Base-by-base conservation (phyloP, 2,113 vertebrate genomes). In the Nycticryphes semicollaris region DNA sequence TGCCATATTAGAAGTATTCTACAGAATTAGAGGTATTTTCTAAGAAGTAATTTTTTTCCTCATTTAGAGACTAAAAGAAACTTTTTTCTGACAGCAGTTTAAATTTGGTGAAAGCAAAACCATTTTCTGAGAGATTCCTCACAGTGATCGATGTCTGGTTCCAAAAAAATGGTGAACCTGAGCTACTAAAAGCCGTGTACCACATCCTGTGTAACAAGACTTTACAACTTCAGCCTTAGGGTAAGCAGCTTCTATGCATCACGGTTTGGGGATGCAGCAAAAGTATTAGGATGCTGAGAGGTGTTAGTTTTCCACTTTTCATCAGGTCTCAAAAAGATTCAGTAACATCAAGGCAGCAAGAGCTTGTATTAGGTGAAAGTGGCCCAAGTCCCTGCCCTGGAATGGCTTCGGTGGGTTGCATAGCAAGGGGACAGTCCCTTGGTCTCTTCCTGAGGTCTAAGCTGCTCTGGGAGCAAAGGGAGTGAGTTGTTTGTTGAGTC, bases 311-410 rank as follows among this genome's bases (percentile, higher is more conserved):
- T 72, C n/a, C 41, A 56, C 43, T 87, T 83, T 54, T 19, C 33
- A 68, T 20, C 12, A 57, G 22, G 37, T 84, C 22, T 51, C 20
- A 15, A 31, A 83, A 70, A 64, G 12, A 75, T 59, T 51, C 47
- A 63, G 12, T 10, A 51, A 30, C 60, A 35, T 18, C 77, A 23
- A 62, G 47, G 37, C 41, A 83, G 27, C 18, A 63, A 53, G 15
- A 62, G 25, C 35, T 64, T 39, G 54, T 39, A 41, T 8, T 60
- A 35, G 47, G 47, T 90, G 63, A 39, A 74, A 75, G 17, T 9
- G 7, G 35, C 72, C 43, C 1, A 1, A n/a, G 8, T 30, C 45
- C 8, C 3, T 2, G 3, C 24, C 64, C 39, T 60, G 30, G 47
- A 43, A 72, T 7, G 62, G 25, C 51, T 35, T 27, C 48, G 6